phyloP scores from a whole-genome alignment of 2,113 vertebrate genomes.

The Ciconia boyciana region DNA sequence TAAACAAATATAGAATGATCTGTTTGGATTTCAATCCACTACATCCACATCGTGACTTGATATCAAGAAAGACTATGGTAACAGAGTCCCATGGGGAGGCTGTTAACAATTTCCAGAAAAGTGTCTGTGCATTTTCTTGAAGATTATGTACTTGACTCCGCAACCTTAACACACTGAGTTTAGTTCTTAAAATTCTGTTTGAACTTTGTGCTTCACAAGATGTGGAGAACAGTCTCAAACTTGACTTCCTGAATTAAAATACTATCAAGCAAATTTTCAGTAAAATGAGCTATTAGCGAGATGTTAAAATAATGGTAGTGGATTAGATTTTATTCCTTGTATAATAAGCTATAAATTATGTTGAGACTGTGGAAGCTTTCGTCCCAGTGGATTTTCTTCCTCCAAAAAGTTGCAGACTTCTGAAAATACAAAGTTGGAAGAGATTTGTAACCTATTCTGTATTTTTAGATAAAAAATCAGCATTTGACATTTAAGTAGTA shows the following conservation, averaged over 20 bases:
- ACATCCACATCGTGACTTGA: not conserved
- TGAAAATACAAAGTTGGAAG: not conserved
- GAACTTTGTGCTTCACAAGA: not conserved
- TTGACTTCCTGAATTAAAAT: not conserved
- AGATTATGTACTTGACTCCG: not conserved
- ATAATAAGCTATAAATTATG: not conserved
- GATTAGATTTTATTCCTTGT: not conserved
- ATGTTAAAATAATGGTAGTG: not conserved
- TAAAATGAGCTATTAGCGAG: not conserved
- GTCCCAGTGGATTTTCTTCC: not conserved
- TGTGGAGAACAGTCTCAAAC: conserved; percentile 5
- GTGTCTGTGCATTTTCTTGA: not conserved
- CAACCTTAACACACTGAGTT: not conserved
- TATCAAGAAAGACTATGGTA: not conserved
- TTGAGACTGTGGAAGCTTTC: conserved; percentile 41
- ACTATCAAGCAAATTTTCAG: not conserved
- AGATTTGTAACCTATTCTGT: not conserved
- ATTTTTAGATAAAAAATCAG: not conserved
- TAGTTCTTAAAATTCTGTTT: not conserved
- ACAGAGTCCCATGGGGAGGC: not conserved
- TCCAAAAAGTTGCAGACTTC: not conserved
- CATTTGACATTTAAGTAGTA: not conserved
- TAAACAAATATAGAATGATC: not conserved
- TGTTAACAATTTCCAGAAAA: not conserved
- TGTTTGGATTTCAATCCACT: not conserved